These are phyloP conservation scores for Megaceryle torquata DNA, from an alignment of 2,113 vertebrate species.

Conservation along the genomic window DNA sequence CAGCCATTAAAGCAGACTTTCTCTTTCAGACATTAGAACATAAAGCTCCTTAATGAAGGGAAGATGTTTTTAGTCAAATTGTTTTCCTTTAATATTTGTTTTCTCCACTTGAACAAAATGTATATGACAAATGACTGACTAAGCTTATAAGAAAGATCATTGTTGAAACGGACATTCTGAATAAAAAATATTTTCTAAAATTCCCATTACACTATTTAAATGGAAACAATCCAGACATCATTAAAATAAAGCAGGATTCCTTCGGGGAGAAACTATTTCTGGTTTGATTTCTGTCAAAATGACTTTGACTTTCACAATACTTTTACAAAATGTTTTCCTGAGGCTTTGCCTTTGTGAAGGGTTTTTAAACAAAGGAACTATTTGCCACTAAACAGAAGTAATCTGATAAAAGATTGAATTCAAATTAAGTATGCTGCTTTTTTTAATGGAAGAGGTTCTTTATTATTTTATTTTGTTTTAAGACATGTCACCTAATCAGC, in stretches of 20 bases:
- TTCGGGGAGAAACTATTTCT: constrained; percentile 80
- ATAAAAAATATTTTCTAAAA: constrained; percentile 46
- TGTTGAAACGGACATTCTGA: constrained; percentile 63
- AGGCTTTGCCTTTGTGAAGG: constrained; percentile 60
- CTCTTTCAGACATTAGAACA: constrained; percentile 47
- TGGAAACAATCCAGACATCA: constrained; percentile 71
- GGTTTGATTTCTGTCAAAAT: constrained; percentile 78
- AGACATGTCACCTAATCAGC: constrained; percentile 56
- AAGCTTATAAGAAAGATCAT: constrained; percentile 58
- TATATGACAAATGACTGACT: constrained; percentile 56
- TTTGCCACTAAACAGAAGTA: constrained; percentile 67
- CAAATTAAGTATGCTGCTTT: constrained; percentile 70
- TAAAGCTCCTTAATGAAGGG: constrained; percentile 32
- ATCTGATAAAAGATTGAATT: constrained; percentile 75
- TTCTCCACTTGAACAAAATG: constrained; percentile 43
- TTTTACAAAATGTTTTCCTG: constrained; percentile 68
- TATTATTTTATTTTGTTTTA: constrained; percentile 73
- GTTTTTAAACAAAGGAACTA: constrained; percentile 70
- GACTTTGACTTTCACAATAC: constrained; percentile 76
- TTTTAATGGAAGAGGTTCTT: constrained; percentile 66
- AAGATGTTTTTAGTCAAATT: constrained; percentile 64
- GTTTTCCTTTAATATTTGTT: constrained; percentile 45
- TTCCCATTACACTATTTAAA: constrained; percentile 64
- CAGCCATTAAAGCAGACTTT: constrained; percentile 59
- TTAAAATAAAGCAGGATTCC: constrained; percentile 74